phyloP scores from a whole-genome alignment of 2,888 invertebrate species.

The Melinopterus prodromus region DNA sequence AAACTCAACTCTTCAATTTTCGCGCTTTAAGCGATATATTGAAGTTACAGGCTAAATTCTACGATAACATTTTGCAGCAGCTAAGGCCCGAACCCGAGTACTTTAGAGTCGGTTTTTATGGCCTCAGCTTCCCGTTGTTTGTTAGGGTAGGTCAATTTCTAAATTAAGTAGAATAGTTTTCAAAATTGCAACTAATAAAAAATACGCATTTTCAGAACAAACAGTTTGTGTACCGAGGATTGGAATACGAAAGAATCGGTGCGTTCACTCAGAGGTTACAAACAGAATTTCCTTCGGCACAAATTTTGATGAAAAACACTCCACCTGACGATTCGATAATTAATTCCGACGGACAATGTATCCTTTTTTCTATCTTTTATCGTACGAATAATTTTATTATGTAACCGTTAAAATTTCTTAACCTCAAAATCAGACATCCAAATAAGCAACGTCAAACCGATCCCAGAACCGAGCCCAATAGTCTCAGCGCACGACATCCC shows the following conservation, averaged over 20 bases:
- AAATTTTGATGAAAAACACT: conserved; percentile 90
- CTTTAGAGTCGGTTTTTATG: conserved; percentile 95
- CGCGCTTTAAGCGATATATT: conserved; percentile 85
- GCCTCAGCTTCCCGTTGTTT: conserved; percentile 92
- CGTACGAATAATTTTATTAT: conserved; percentile 19
- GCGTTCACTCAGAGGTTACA: conserved; percentile 93
- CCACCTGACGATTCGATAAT: conserved; percentile 89
- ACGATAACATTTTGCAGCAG: conserved; percentile 89
- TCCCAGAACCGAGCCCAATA: conserved; percentile 73
- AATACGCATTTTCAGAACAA: conserved; percentile 74
- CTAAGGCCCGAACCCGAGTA: conserved; percentile 93
- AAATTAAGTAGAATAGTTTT: neutral
- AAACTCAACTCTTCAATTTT: conserved; percentile 87
- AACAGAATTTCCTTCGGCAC: conserved; percentile 94
- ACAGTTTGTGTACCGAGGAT: conserved; percentile 93
- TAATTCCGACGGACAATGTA: conserved; percentile 87
- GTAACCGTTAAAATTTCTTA: conserved; percentile 29
- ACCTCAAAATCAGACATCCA: conserved; percentile 74
- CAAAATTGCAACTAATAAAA: neutral
- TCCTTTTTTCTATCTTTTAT: conserved; percentile 53
- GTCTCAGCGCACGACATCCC: conserved; percentile 72
- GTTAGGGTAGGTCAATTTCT: conserved; percentile 75
- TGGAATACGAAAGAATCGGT: conserved; percentile 93
- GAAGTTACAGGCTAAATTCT: conserved; percentile 87
- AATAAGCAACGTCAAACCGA: conserved; percentile 93